Evolutionary conservation across 2,113 vertebrate species (phyloP).

Genomic region (Excalfactoria chinensis): DNA sequence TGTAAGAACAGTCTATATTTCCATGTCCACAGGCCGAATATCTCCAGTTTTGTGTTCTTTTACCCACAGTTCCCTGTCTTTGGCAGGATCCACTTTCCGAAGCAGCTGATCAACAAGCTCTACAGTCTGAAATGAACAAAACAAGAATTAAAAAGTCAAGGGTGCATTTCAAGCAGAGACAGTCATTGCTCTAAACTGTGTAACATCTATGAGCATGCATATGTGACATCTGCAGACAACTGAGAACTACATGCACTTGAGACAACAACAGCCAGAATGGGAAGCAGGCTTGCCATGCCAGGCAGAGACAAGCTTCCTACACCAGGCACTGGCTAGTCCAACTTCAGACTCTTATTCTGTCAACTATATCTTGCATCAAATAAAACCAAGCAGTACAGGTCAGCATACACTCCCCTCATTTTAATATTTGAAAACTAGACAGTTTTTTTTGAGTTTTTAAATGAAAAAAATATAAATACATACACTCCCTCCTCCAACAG

Average conservation of each 20-base stretch:
- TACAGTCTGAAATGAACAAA: slow-evolving; percentile 85
- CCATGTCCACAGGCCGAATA: slow-evolving; percentile 93
- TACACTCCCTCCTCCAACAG: neutral
- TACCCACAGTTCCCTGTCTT: slow-evolving; percentile 97
- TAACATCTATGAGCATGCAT: neutral
- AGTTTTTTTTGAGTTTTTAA: neutral
- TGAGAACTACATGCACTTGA: rapidly evolving
- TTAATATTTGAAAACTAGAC: neutral
- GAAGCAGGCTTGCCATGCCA: neutral
- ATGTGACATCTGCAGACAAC: neutral
- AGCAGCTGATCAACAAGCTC: slow-evolving; percentile 97
- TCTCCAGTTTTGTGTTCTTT: slow-evolving; percentile 95
- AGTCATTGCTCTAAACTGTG: neutral
- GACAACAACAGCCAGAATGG: neutral
- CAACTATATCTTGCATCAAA: neutral
- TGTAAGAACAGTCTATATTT: slow-evolving; percentile 82
- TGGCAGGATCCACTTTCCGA: slow-evolving; percentile 91
- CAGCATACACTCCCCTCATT: rapidly evolving
- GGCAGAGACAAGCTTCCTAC: neutral
- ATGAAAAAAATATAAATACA: neutral
- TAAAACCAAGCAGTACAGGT: neutral
- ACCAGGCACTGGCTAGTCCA: neutral
- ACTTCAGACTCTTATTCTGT: neutral
- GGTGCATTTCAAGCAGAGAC: neutral
- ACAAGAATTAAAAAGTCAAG: slow-evolving; percentile 46